These are phyloP conservation scores for Pandemis cinnamomeana DNA, from an alignment of 2,888 invertebrate species.

Conservation along the genomic window DNA sequence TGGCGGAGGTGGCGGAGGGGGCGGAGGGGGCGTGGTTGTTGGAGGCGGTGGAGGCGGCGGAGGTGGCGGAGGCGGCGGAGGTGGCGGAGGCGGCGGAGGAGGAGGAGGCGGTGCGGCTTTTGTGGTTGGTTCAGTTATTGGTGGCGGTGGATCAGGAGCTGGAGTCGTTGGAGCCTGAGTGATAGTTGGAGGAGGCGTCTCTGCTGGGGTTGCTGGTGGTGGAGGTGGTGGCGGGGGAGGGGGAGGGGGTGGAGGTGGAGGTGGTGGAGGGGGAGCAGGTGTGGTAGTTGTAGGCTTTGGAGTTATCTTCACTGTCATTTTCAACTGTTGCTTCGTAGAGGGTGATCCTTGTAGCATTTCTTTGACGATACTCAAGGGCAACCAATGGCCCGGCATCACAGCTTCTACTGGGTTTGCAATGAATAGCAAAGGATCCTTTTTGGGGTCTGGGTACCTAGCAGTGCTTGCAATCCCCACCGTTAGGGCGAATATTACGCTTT, in stretches of 20 bases:
- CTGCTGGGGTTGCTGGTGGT: not conserved
- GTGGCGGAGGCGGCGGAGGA: not conserved
- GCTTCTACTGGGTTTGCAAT: conserved; percentile 41
- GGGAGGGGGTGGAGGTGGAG: not conserved
- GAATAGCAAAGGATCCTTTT: conserved; percentile 33
- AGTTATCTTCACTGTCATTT: not conserved
- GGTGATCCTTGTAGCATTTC: conserved; percentile 5
- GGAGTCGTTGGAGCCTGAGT: not conserved
- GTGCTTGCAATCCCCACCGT: not conserved
- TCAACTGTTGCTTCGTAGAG: not conserved
- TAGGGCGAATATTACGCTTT: not conserved
- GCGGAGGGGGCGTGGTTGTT: not conserved
- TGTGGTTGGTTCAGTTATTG: not conserved
- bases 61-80: not conserved
- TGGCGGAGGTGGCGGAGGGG: not conserved
- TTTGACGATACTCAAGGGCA: conserved; percentile 38
- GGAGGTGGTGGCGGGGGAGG: not conserved
- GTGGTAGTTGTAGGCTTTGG: not conserved
- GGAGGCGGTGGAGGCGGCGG: not conserved
- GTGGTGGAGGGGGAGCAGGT: not conserved
- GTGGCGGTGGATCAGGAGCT: not conserved
- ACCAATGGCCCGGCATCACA: conserved; percentile 41
- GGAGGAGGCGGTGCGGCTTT: not conserved
- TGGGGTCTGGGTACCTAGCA: not conserved
- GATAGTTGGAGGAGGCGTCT: not conserved